Conservation (phyloP, 2,113 vertebrate species). For the Ploceus nigricollis region DNA sequence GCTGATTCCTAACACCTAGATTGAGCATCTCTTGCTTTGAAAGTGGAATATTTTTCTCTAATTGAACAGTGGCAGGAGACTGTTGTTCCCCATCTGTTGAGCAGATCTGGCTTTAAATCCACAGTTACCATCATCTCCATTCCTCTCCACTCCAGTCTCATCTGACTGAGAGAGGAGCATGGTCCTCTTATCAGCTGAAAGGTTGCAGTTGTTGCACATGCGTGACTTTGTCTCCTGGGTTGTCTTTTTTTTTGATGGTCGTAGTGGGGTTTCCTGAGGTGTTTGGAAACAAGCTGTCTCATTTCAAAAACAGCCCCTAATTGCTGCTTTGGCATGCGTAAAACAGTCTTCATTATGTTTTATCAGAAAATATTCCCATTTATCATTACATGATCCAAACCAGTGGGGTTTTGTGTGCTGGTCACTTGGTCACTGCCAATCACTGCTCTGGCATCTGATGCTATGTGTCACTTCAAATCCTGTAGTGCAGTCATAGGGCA, state of each 20-base stretch:
- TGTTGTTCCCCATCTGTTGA: not conserved
- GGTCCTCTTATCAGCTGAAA: not conserved
- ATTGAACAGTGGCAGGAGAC: not conserved
- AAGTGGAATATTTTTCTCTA: not conserved
- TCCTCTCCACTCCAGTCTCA: too few species aligned
- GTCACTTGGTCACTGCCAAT: not conserved
- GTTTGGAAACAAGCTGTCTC: not conserved
- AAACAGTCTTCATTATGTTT: not conserved
- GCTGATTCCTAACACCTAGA: not conserved
- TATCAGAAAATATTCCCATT: not conserved
- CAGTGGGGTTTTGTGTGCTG: not conserved
- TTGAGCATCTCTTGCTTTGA: not conserved
- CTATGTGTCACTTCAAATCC: not conserved
- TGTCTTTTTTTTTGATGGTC: not conserved
- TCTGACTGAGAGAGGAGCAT: not conserved
- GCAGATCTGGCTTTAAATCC: not conserved
- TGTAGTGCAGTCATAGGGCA: not conserved
- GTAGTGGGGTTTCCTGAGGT: not conserved
- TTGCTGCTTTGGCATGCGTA: not conserved
- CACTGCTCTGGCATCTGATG: not conserved
- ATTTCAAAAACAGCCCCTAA: not conserved
- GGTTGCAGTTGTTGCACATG: not conserved
- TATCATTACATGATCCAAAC: not conserved
- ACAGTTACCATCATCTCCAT: accelerated
- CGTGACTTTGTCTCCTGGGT: not conserved